Conservation (phyloP, 2,888 invertebrate genomes). For the Metacarcinus magister region DNA sequence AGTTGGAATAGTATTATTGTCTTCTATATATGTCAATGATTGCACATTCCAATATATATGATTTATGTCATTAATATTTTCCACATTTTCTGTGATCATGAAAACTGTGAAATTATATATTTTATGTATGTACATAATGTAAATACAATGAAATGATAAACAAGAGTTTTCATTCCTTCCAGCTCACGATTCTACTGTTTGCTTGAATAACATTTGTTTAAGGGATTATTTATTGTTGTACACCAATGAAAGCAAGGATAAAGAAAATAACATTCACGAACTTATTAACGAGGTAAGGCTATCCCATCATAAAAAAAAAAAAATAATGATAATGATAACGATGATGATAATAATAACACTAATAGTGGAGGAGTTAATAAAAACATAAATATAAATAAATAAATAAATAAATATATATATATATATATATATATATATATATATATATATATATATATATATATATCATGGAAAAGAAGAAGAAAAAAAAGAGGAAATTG, state of each 20-base stretch:
- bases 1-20: background rate
- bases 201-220: background rate
- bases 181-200: background rate
- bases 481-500: too few species aligned
- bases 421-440: constrained; percentile 50
- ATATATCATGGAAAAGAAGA: background rate
- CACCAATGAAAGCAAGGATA: background rate
- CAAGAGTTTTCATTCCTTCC: background rate
- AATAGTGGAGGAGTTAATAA: too few species aligned
- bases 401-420: constrained; percentile 51
- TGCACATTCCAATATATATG: too few species aligned
- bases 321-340: too few species aligned
- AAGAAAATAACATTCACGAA: background rate
- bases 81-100: background rate
- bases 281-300: too few species aligned
- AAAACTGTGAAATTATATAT: background rate
- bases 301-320: too few species aligned
- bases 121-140: background rate
- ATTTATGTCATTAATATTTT: background rate
- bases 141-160: background rate
- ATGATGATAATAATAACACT: too few species aligned
- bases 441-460: constrained; percentile 28
- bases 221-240: too few species aligned
- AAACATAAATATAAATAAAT: background rate
- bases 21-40: background rate